A percentile compares a stretch with the other conserved stretches of the same genome.
These are phyloP conservation scores for Plagiodera versicolora DNA, from an alignment of 2,888 invertebrate genomes.

Conservation along the genomic window DNA sequence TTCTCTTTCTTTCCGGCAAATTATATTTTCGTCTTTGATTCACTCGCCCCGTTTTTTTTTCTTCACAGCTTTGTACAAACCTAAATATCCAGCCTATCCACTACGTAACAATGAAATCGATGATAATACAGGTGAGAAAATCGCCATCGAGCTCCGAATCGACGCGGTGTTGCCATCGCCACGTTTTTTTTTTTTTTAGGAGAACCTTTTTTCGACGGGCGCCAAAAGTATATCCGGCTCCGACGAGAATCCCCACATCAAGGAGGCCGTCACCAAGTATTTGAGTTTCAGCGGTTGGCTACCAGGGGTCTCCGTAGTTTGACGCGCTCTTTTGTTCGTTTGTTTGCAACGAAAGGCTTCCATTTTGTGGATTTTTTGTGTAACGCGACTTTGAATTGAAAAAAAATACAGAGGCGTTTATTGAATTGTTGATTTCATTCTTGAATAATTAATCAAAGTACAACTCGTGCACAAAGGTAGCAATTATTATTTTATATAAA, in stretches of 20 bases:
- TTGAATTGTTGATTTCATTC: too few relatives aligned
- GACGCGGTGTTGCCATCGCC: too few relatives aligned
- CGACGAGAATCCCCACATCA: conserved; percentile 38
- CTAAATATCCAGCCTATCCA: conserved; percentile 83
- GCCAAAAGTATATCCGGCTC: conserved; percentile 36
- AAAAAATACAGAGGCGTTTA: too few relatives aligned
- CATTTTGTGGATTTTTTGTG: too few relatives aligned
- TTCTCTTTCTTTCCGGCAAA: too few relatives aligned
- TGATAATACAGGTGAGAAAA: conserved; percentile 67
- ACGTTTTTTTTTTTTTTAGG: too few relatives aligned
- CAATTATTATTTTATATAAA: too few relatives aligned
- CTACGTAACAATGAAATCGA: conserved; percentile 86
- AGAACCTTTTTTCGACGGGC: conserved; percentile 44
- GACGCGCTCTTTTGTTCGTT: neutral
- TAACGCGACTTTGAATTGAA: too few relatives aligned
- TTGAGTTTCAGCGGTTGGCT: conserved; percentile 50
- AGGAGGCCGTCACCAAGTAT: conserved; percentile 49
- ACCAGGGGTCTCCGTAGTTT: conserved; percentile 41
- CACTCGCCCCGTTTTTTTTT: conserved; percentile 35
- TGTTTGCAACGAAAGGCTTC: neutral
- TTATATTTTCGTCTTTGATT: neutral
- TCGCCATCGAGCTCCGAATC: neutral
- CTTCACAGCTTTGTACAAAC: conserved; percentile 74
- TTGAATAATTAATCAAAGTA: too few relatives aligned
- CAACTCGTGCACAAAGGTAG: too few relatives aligned